Conservation (phyloP, 2,113 vertebrate genomes). For the Sialia sialis region DNA sequence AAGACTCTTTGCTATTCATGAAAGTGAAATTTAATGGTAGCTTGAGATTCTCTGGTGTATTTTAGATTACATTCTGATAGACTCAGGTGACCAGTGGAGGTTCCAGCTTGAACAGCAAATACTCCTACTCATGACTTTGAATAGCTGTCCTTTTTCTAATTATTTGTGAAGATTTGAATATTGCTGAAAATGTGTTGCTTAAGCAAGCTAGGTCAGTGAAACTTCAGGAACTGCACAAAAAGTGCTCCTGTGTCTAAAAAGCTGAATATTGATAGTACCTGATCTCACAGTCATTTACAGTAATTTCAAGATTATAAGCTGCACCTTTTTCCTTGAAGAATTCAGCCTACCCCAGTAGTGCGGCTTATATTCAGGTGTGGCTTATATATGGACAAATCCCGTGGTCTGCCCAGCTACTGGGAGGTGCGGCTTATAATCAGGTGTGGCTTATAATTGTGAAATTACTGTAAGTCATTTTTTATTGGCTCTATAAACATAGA, state of each 20-base stretch:
- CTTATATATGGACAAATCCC: too few species aligned
- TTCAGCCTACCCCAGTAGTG: too few species aligned
- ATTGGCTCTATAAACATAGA: not conserved
- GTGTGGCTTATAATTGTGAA: too few species aligned
- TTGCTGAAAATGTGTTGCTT: not conserved
- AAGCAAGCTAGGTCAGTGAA: not conserved
- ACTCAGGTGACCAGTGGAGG: not conserved
- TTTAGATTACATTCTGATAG: constrained; percentile 2
- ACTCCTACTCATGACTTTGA: constrained; percentile 1
- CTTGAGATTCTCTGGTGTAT: not conserved
- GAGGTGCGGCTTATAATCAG: too few species aligned
- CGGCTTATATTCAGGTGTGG: too few species aligned
- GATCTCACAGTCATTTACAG: not conserved
- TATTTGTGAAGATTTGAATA: not conserved
- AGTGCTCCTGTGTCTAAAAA: not conserved
- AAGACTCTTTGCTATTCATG: constrained; percentile 40
- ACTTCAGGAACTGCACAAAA: not conserved
- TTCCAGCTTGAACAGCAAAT: not conserved
- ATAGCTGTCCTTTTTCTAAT: not conserved
- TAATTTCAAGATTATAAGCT: too few species aligned
- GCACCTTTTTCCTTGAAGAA: too few species aligned
- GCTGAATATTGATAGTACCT: not conserved
- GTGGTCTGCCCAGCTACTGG: too few species aligned
- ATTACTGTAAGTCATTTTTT: too few species aligned
- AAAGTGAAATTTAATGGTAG: constrained; percentile 4